These are phyloP conservation scores for Melipona quadrifasciata DNA, from an alignment of 1,140 invertebrate species.

Conservation along the genomic window DNA sequence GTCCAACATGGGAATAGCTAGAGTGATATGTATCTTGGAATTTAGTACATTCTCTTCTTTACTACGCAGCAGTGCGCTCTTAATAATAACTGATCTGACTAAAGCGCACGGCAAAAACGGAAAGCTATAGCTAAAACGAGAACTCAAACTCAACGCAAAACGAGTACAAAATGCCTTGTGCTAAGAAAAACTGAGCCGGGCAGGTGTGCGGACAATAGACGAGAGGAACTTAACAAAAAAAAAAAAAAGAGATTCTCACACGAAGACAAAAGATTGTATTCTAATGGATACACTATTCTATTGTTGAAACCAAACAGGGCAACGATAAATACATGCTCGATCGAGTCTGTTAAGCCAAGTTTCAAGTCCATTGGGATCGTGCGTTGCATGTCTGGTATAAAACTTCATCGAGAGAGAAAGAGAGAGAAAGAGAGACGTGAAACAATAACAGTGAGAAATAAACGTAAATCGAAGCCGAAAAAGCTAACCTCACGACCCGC, in stretches of 20 bases:
- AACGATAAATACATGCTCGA: neutral
- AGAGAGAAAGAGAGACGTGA: neutral
- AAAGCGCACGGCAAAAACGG: neutral
- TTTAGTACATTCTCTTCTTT: constrained; percentile 58
- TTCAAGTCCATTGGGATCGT: constrained; percentile 11
- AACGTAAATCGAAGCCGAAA: constrained; percentile 50
- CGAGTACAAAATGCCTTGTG: neutral
- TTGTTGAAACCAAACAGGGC: neutral
- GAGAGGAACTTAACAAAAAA: neutral
- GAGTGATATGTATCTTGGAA: constrained; percentile 60
- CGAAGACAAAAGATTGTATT: neutral
- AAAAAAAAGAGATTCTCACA: neutral
- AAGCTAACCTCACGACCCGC: constrained; percentile 51
- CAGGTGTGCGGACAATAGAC: neutral
- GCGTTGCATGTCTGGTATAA: neutral
- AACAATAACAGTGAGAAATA: constrained; percentile 3
- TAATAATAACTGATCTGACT: constrained; percentile 10
- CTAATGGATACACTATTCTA: neutral
- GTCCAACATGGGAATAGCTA: constrained; percentile 86
- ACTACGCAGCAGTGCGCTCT: neutral
- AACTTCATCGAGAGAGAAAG: neutral
- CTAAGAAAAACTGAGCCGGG: neutral
- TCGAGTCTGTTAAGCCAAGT: neutral
- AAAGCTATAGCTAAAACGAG: neutral
- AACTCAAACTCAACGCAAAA: neutral